These are phyloP conservation scores for Melikaiella ostensackeni DNA, from an alignment of 2,888 invertebrate genomes.

Conservation along the genomic window DNA sequence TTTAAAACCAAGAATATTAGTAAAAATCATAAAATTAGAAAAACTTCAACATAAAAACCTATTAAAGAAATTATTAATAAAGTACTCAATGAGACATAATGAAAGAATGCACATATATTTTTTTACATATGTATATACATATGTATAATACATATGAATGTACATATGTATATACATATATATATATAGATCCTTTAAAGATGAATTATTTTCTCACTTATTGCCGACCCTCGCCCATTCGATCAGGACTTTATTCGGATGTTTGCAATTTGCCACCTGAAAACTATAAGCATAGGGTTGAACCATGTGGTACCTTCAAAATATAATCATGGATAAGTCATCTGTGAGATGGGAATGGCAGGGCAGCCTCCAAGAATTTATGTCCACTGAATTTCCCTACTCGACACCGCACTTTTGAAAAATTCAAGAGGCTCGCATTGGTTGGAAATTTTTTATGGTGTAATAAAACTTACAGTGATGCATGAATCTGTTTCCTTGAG, in stretches of 20 bases:
- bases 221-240: slow-evolving; percentile 2
- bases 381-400: not conserved
- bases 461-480: not conserved
- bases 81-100: no score
- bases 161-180: no score
- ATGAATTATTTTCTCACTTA: not conserved
- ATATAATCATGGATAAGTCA: not conserved
- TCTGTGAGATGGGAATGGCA: not conserved
- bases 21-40: no score
- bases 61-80: no score
- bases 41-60: no score
- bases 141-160: no score
- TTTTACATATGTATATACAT: no score
- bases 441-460: not conserved
- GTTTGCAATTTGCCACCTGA: not conserved
- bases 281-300: not conserved
- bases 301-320: not conserved
- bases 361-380: not conserved
- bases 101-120: no score
- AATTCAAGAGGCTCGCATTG: not conserved
- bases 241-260: not conserved
- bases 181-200: not conserved
- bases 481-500: not conserved
- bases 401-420: not conserved
- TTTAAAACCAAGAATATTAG: no score